Conservation (phyloP, 2,888 invertebrate species). For the Eristalinus sepulchralis region DNA sequence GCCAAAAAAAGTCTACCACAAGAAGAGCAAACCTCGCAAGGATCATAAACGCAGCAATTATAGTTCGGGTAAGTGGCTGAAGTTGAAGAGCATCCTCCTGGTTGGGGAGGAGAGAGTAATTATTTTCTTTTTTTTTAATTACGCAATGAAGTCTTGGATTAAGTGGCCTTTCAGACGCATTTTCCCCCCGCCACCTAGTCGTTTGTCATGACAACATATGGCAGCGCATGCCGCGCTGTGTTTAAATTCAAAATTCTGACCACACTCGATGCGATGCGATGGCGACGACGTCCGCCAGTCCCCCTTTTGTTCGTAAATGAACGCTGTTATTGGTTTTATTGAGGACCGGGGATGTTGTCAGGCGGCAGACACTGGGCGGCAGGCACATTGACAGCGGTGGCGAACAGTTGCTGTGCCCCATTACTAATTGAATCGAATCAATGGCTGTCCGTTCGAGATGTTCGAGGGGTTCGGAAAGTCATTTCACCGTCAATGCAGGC, state of each 20-base stretch:
- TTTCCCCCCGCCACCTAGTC: slow-evolving; percentile 1
- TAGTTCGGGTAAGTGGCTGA: slow-evolving; percentile 78
- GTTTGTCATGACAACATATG: slow-evolving; percentile 49
- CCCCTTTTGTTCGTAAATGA: slow-evolving; percentile 15
- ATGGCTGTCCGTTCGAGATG: slow-evolving; percentile 33
- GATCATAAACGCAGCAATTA: slow-evolving; percentile 78
- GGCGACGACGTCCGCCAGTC: slow-evolving; percentile 20
- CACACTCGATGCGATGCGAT: slow-evolving; percentile 64
- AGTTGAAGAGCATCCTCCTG: slow-evolving; percentile 59
- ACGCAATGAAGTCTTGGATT: slow-evolving; percentile 35
- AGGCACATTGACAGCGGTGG: slow-evolving; percentile 51
- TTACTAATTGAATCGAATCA: slow-evolving; percentile 65
- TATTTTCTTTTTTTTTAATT: slow-evolving; percentile 30
- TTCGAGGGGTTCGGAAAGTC: slow-evolving; percentile 12
- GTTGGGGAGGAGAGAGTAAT: slow-evolving; percentile 5
- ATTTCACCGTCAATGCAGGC: neutral
- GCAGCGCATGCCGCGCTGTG: slow-evolving; percentile 25
- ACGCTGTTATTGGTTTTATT: slow-evolving; percentile 66
- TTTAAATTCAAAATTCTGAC: slow-evolving; percentile 69
- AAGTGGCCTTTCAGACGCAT: slow-evolving; percentile 9
- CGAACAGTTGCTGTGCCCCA: slow-evolving; percentile 53
- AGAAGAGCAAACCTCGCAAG: slow-evolving; percentile 78
- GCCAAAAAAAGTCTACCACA: slow-evolving; percentile 80
- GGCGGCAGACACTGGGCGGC: slow-evolving; percentile 17
- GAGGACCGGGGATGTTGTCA: slow-evolving; percentile 15